Base-by-base conservation (phyloP, 2,888 invertebrate genomes). In the Perdita meconis region DNA sequence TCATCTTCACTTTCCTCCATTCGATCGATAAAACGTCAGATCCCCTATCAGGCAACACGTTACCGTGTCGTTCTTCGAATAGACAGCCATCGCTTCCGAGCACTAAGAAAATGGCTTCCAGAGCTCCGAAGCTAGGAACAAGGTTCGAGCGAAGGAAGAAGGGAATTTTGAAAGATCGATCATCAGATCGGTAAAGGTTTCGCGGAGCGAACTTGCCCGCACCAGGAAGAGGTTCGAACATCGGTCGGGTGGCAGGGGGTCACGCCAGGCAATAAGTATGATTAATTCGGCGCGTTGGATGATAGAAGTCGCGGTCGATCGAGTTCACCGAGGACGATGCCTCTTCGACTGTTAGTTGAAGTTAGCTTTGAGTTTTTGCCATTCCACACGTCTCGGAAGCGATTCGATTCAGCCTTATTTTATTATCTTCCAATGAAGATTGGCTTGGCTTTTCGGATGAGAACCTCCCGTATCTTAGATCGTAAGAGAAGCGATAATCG, bases 211-310 rank as follows among this genome's bases (percentile, higher is more conserved):
- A n/a, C 40, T 30, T 36, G 2, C 24, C 13, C 19, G 26, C 26
- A 75, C 59, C 57, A 66, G 76, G 66, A 75, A 74, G 66, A 40
- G 10, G 38, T 34, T 40, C 38, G 30, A 66, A 16, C 67, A 30
- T 53, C 60, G 59, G 63, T 53, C 19, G 26, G 50, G 40, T 65
- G 53, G 63, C 69, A 40, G 47, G 47, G 63, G 74, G 74, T 83
- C 64, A 60, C 66, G 68, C 16, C 26, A 57, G 57, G 71, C 57
- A 80, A 80, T 80, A 80, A 80, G 80, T 10, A 61, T 69, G 80
- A 80, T 80, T 80, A 80, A 78, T 72, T 80, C 59, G 71, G 56
- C 30, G 47, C 56, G 64, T 61, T 50, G 22, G 19, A 13, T 53
- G 75, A 64, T 71, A 66, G 68, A 74, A 68, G 30, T 38, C 57